Evolutionary conservation across 2,797 vertebrate genomes (phyloP).

Genomic region (Mergus octosetaceus): DNA sequence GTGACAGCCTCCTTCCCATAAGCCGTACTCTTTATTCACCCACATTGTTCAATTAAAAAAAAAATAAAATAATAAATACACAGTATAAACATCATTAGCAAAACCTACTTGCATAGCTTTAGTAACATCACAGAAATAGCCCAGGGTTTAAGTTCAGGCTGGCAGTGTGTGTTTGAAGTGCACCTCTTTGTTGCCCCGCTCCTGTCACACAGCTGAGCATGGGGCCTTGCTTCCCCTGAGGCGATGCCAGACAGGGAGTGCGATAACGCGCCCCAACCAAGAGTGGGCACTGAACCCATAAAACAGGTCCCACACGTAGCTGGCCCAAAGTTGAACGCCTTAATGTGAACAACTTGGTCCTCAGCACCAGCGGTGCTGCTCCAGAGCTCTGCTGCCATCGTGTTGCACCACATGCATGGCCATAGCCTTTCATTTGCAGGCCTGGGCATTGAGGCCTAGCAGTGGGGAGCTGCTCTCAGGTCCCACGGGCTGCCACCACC

Average conservation of each 20-base stretch:
- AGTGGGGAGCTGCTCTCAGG: background rate
- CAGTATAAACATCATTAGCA: background rate
- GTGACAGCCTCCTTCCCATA: background rate
- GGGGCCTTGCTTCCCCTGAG: background rate
- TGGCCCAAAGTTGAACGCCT: background rate
- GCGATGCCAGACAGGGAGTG: background rate
- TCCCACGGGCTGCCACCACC: rapidly evolving
- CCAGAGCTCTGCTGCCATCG: background rate
- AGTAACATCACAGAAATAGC: no score
- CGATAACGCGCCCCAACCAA: background rate
- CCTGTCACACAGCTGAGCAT: background rate
- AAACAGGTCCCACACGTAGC: rapidly evolving
- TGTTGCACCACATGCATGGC: rapidly evolving
- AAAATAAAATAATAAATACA: background rate
- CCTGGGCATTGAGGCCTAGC: background rate
- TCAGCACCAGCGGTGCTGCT: background rate
- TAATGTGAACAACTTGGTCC: rapidly evolving
- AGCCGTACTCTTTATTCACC: background rate
- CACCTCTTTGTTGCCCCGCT: background rate
- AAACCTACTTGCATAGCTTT: background rate
- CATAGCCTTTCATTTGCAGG: background rate
- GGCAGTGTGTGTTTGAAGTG: background rate
- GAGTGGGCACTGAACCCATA: background rate
- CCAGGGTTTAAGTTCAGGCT: background rate
- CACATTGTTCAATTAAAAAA: background rate